phyloP scores from a whole-genome alignment of 2,113 vertebrate genomes.

The Meleagris gallopavo region DNA sequence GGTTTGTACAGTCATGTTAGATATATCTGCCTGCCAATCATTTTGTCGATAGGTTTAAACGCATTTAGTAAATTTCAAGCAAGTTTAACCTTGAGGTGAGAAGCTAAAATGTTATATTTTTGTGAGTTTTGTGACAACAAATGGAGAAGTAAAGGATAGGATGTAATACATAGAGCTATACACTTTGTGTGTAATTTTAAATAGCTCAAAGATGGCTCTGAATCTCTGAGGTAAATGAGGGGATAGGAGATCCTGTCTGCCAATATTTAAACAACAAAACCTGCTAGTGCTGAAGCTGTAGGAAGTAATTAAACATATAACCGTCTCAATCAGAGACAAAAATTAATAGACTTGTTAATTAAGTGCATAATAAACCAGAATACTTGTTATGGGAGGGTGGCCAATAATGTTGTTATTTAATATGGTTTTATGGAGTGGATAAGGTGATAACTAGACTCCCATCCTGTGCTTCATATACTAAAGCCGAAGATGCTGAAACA shows the following conservation, averaged over 20 bases:
- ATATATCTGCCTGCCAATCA: background rate
- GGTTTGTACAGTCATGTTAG: background rate
- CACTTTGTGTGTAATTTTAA: background rate
- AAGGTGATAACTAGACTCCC: background rate
- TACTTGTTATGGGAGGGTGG: background rate
- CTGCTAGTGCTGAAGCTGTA: background rate
- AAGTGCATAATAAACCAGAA: background rate
- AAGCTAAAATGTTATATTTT: background rate
- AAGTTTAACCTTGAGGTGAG: background rate
- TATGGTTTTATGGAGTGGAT: background rate
- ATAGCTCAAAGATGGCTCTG: background rate
- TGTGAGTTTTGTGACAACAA: background rate
- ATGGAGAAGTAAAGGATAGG: background rate
- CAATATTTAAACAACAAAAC: background rate
- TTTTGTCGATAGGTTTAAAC: background rate
- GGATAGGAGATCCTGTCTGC: background rate
- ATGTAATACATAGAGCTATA: background rate
- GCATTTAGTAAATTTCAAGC: background rate
- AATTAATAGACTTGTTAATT: background rate
- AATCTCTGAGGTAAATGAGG: background rate
- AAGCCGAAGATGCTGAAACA: background rate
- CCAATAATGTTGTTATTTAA: background rate
- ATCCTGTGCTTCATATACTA: background rate
- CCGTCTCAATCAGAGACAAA: background rate
- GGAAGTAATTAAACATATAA: background rate